phyloP scores from a whole-genome alignment of 2,888 invertebrate genomes.

The Conus canariensis region DNA sequence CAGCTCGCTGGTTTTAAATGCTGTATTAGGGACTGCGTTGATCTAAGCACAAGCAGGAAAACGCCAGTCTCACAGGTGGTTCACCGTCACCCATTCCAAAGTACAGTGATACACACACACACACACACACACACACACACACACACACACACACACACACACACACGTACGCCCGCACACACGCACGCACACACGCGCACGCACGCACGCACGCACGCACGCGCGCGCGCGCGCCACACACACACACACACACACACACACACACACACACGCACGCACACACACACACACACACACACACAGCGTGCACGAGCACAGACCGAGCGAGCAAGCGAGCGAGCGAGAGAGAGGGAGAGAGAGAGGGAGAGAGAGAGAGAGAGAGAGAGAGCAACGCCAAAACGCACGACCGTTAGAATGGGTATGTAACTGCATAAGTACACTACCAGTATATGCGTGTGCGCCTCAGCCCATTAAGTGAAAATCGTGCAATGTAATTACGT shows the following conservation, averaged over 20 bases:
- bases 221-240: neutral
- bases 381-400: neutral
- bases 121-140: slow-evolving; percentile 16
- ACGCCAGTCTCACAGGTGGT: too few species aligned
- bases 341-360: neutral
- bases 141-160: neutral
- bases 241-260: slow-evolving; percentile 2
- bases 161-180: neutral
- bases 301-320: neutral
- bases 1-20: too few species aligned
- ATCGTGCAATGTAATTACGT: too few species aligned
- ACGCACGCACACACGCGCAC: neutral
- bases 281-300: slow-evolving; percentile 5
- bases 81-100: too few species aligned
- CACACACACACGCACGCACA: slow-evolving; percentile 2
- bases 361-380: neutral
- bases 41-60: too few species aligned
- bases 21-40: too few species aligned
- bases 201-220: neutral
- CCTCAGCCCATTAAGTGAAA: too few species aligned
- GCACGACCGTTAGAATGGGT: neutral
- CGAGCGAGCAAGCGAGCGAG: neutral
- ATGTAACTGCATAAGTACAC: neutral
- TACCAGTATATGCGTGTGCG: neutral
- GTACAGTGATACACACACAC: neutral